Base-by-base conservation (phyloP, 2,797 vertebrate species). In the Ceyx erithaca region DNA sequence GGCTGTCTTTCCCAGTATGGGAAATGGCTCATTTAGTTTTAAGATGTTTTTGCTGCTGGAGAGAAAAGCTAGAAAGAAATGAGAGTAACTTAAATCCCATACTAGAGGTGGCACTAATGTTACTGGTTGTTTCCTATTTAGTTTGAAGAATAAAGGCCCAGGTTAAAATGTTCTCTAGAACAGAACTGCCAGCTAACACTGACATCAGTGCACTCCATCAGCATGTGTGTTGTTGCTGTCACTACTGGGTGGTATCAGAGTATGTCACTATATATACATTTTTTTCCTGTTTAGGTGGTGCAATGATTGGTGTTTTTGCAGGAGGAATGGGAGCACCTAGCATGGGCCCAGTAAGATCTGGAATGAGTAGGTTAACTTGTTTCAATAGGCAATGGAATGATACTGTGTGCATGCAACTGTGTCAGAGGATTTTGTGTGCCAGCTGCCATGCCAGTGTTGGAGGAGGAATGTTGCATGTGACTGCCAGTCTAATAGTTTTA, bases 251-350 rank as follows among this genome's bases (percentile, higher is more conserved):
- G 89, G 72, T 89, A 97, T 96, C 93, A 86, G 94, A 87, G 68
- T 97, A 90, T 97, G 80, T 95, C 84, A 95, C 78, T 85, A 77
- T 6, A 43, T 54, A 85, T 30, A 91, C 90, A 87, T 84, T 93
- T 96, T 96, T 93, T 95, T 96, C 94, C 87, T 97, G 80, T 97
- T 96, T 97, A 99, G 99, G 98, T 97, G 98, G 98, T 97, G 98
- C 98, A 96, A 98, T 99, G 98, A 97, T 98, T 97, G 98, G 98
- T 97, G 98, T 98, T 95, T 99, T 98, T 98, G 98, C 98, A 97
- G 99, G 98, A 97, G 98, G 98, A 97, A 99, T 99, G 98, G 98
- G 98, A 96, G 98, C 98, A 82, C 98, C 99, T 98, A 98, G 98
- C 97, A 99, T 99, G 98, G 98, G 98, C 83, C 98, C 98, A 92